Evolutionary conservation across 2,797 vertebrate genomes (phyloP), one percentile per base, ranked within the genome.

Genomic region (Sebastolobus alascanus): DNA sequence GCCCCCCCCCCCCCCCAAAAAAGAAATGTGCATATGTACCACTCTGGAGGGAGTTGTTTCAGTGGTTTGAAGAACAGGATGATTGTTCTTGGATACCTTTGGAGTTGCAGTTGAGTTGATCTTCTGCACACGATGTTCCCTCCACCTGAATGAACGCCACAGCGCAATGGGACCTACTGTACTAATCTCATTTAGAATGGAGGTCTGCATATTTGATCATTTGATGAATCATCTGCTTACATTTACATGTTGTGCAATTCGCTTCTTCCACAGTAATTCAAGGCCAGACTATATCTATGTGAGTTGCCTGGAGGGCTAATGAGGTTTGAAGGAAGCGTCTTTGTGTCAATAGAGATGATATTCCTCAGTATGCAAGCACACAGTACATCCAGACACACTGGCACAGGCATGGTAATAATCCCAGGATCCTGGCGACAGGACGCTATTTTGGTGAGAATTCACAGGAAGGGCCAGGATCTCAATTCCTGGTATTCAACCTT

Each of bases 91-190:
- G 43, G 43, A 29, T 29, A 29, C 4, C 25, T 25, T 25, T 25
- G 25, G 25, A 46, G 43, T 1, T 46, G 43, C 43, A 0, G 16
- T 46, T 46, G 16, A 18, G 16, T 46, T 46, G 16, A 18, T 46
- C 43, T 46, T 46, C 43, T 46, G 43, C 43, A 46, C 0, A 46
- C 3, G 0, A 46, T 1, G 0, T 18, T 46, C 43, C 43, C 0
- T 46, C 0, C 43, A 46, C 43, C 43, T 46, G 43, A 46, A 46
- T 46, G 14, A 46, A 46, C 16, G 16, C 46, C 46, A 50, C 46
- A 50, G 8, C 1, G 0, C 3, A 50, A 50, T 50, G 46, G 16
- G 18, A 8, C 46, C 18, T 50, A 20, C 46, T 50, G 46, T 50
- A 20, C 1, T 50, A 2, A 50, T 50, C 18, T 20, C 18, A 7